Evolutionary conservation across 2,888 invertebrate genomes (phyloP).

Genomic region (Autographa gamma): DNA sequence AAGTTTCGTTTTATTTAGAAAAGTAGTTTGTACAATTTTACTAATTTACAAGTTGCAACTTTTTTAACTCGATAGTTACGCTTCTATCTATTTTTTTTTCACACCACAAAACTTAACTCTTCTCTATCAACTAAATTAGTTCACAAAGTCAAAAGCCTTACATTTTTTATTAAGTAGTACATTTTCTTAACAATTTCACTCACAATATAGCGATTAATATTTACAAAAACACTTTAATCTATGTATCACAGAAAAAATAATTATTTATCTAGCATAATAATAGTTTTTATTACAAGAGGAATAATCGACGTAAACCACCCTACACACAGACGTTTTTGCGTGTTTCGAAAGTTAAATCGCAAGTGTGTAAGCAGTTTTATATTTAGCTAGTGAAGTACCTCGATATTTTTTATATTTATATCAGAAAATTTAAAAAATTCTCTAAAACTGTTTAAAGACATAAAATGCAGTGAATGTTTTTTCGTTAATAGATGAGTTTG

Average conservation of each 20-base stretch:
- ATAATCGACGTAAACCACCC: slow-evolving; percentile 61
- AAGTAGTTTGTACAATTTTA: slow-evolving; percentile 87
- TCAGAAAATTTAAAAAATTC: no score
- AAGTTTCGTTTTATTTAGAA: slow-evolving; percentile 88
- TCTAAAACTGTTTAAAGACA: no score
- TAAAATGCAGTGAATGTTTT: not conserved
- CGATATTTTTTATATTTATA: slow-evolving; percentile 42
- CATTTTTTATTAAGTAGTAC: slow-evolving; percentile 65
- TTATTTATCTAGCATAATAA: slow-evolving; percentile 78
- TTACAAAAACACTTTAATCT: slow-evolving; percentile 85
- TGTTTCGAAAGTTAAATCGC: slow-evolving; percentile 54
- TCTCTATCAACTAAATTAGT: slow-evolving; percentile 62
- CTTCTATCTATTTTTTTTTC: slow-evolving; percentile 71
- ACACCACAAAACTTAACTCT: slow-evolving; percentile 74
- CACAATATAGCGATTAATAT: slow-evolving; percentile 75
- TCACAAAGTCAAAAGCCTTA: slow-evolving; percentile 82
- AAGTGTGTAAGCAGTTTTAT: slow-evolving; percentile 64
- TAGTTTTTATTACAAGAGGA: slow-evolving; percentile 68
- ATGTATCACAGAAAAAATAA: slow-evolving; percentile 89
- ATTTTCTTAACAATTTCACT: slow-evolving; percentile 75
- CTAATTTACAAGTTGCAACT: slow-evolving; percentile 74
- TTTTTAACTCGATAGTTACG: slow-evolving; percentile 58
- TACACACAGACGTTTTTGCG: slow-evolving; percentile 59
- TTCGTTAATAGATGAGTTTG: not conserved
- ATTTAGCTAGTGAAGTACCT: slow-evolving; percentile 41